Conservation (phyloP, 2,113 vertebrate species). For the Eupsittula cactorum region DNA sequence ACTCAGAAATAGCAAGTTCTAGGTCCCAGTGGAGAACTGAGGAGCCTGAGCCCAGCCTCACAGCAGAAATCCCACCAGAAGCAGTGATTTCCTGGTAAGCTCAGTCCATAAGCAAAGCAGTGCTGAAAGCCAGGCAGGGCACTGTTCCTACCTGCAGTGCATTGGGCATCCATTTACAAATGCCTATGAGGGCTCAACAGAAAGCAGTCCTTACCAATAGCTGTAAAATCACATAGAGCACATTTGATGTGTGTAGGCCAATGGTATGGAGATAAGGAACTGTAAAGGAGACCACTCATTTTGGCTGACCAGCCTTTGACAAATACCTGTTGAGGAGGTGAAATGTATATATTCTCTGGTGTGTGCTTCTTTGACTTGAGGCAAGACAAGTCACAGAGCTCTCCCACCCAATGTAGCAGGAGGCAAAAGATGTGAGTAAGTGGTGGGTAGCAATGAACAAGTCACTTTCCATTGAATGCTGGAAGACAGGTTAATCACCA, state of each 20-base stretch:
- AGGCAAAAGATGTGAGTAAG: not conserved
- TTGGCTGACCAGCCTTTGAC: not conserved
- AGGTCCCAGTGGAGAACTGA: not conserved
- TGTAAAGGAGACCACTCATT: not conserved
- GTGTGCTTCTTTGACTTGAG: not conserved
- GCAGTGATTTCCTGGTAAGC: not conserved
- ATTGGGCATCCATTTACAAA: not conserved
- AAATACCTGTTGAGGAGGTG: not conserved
- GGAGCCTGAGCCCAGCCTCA: not conserved
- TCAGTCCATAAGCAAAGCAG: not conserved
- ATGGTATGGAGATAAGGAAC: not conserved
- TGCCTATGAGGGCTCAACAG: not conserved
- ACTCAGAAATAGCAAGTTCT: not conserved
- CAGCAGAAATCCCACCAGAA: not conserved
- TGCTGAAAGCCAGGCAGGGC: not conserved
- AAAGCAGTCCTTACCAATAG: not conserved
- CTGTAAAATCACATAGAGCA: not conserved
- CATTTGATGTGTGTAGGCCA: not conserved
- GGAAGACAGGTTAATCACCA: not conserved
- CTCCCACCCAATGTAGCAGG: not conserved
- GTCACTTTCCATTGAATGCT: not conserved
- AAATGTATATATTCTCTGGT: not conserved
- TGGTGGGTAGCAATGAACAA: not conserved
- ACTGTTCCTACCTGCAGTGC: not conserved
- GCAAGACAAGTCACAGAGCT: not conserved